Evolutionary conservation across 2,888 invertebrate species (phyloP).

Genomic region (Scrobipalpa costella): DNA sequence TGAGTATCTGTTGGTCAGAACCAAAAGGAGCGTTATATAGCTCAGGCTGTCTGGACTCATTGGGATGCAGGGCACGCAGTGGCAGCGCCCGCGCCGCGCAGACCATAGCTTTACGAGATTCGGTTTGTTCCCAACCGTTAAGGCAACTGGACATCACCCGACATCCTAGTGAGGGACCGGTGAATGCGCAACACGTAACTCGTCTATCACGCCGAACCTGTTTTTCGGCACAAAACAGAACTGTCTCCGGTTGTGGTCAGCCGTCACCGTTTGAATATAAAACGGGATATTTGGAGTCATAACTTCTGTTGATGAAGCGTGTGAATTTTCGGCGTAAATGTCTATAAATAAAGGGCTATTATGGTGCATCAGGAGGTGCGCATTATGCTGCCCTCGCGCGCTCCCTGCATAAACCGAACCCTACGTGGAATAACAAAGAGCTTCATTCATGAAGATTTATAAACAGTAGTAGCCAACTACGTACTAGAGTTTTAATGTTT

Average conservation of each 20-base stretch:
- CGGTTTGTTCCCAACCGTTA: constrained; percentile 68
- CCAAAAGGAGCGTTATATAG: constrained; percentile 65
- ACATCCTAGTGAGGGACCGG: constrained; percentile 55
- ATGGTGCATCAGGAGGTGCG: constrained; percentile 35
- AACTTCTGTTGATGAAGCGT: constrained; percentile 36
- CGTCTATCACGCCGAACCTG: constrained; percentile 50
- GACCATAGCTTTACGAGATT: constrained; percentile 61
- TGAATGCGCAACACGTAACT: constrained; percentile 61
- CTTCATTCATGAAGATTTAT: constrained; percentile 71
- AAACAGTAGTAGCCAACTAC: constrained; percentile 42
- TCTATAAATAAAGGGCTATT: constrained; percentile 53
- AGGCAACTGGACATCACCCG: constrained; percentile 61
- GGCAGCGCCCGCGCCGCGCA: constrained; percentile 54
- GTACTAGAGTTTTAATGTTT: constrained; percentile 50
- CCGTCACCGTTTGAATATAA: not conserved
- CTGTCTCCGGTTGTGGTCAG: not conserved
- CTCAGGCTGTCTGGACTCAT: constrained; percentile 63
- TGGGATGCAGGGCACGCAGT: constrained; percentile 65
- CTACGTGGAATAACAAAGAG: constrained; percentile 60
- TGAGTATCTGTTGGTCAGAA: constrained; percentile 54
- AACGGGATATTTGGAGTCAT: not conserved
- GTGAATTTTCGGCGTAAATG: constrained; percentile 47
- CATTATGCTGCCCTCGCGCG: constrained; percentile 45
- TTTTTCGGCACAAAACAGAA: constrained; percentile 23
- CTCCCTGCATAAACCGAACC: constrained; percentile 42